Evolutionary conservation across 2,888 invertebrate species (phyloP), one percentile per base, ranked within the genome.

Genomic region (Melieria crassipennis): DNA sequence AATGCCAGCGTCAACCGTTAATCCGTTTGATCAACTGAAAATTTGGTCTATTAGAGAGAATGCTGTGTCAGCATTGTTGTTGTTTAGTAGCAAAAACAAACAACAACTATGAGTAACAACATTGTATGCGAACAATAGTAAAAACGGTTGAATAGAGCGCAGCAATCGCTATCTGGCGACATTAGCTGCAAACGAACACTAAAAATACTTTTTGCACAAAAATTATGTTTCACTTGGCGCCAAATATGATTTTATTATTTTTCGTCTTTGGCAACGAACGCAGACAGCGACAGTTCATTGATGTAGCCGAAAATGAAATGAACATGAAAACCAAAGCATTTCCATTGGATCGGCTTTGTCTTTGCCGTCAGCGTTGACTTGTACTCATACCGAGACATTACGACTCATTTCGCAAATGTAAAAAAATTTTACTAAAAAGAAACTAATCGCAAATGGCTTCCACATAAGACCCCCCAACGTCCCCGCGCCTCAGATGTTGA

Each of bases 361-460:
- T 30, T 30, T 30, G 30, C 3, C 30, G 30, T 30, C 30, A 3
- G 30, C 30, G 30, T 52, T 52, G n/a, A 13, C 10, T 52, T 9
- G 52, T 52, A 52, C 52, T 52, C 57, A 57, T 57, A 16, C 13
- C 57, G 45, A 7, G 9, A 77, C 78, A 78, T 79, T 79, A 80
- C 83, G 79, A 81, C 79, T 81, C 78, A 82, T 83, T 83, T 82
- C 77, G 83, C 76, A 83, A 83, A 82, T 82, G 82, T 81, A 78
- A 79, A 80, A 81, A 80, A 78, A 70, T 78, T 10, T 57, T 68
- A 48, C 55, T 66, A 65, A 66, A 64, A 69, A 57, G 48, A 71
- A 74, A 70, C 73, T 78, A 73, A 73, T 74, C 75, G 62, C 52
- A 76, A 74, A 73, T 75, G 72, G 68, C 60, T 11, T n/a, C n/a